Base-by-base conservation (phyloP, 2,113 vertebrate species). In the Morphnarchus princeps region DNA sequence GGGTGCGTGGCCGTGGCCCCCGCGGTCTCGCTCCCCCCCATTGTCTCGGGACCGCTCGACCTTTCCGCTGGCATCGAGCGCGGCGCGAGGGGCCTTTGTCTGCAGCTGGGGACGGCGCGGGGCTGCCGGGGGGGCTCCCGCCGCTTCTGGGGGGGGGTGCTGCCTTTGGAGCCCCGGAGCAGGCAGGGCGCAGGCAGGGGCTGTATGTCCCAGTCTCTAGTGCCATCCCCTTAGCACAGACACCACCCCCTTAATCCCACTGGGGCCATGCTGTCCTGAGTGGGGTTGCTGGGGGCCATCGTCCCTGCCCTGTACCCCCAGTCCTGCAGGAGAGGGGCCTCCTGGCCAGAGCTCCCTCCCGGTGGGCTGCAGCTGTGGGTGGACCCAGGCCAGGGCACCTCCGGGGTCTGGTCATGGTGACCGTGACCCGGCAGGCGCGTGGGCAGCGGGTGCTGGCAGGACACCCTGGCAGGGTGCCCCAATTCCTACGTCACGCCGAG, bases 31-130 rank as follows among this genome's bases (percentile, higher is more conserved):
- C 40, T 84, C 22, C 84, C 89, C 65, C 7, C 13, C 89, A 84
- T 96, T 94, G 95, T 94, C 87, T 94, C 5, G 29, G 91, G 82
- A 80, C 70, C 10, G 55, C 71, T 92, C 77, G 67, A 82, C 92
- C 94, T 95, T 86, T 71, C 55, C 20, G 55, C 89, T 82, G 82
- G 66, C 80, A 89, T 54, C 21, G 73, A 81, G 82, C 19, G 21
- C 16, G 22, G 89, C 42, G 34, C 16, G 24, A 78, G 80, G 89
- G 92, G 34, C 90, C 95, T 96, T 96, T 96, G 95, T 96, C 80
- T 94, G 87, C 70, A 5, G 54, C 82, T 11, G 93, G 84, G 91
- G 88, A 47, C 21, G 26, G 7, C 2, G 36, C 4, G 40, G 57
- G 58, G 73, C 73, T 21, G 73, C 38, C 1, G 29, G 2, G 36